A percentile compares a stretch with the other conserved stretches of the same genome.
phyloP scores from a whole-genome alignment of 2,797 vertebrate genomes.

The Linurgus olivaceus region DNA sequence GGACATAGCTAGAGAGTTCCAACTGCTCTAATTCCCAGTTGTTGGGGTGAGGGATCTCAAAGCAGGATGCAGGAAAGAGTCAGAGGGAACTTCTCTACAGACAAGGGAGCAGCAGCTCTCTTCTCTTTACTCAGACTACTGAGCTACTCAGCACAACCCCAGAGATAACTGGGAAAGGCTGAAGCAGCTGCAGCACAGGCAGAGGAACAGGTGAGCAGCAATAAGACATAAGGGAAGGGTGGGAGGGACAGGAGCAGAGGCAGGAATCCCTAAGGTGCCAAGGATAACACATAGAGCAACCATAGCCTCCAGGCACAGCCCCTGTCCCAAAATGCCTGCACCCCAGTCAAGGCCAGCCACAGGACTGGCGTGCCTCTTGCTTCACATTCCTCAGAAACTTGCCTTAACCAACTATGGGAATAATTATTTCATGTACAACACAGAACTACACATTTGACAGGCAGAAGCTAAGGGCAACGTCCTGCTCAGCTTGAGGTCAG shows the following conservation, averaged over 20 bases:
- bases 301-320: not conserved
- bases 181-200: not conserved
- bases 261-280: not conserved
- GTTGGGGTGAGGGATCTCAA: not conserved
- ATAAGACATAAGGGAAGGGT: not conserved
- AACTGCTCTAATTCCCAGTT: not conserved
- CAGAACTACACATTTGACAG: not conserved
- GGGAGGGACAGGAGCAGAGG: not conserved
- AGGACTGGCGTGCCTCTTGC: not conserved
- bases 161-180: not conserved
- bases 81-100: not conserved
- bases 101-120: not conserved
- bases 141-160: not conserved
- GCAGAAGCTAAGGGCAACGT: not conserved
- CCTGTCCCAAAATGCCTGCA: not conserved
- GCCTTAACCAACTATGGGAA: slow-evolving; percentile 2
- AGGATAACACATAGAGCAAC: fast-evolving
- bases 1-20: not conserved
- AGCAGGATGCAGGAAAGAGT: not conserved
- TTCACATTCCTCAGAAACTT: not conserved
- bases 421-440: not conserved
- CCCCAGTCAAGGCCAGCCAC: not conserved
- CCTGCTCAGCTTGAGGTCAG: not conserved
- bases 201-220: not conserved
- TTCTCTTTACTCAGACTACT: not conserved